Conservation (phyloP, 2,888 invertebrate genomes). For the Sminthurinus aureus region DNA sequence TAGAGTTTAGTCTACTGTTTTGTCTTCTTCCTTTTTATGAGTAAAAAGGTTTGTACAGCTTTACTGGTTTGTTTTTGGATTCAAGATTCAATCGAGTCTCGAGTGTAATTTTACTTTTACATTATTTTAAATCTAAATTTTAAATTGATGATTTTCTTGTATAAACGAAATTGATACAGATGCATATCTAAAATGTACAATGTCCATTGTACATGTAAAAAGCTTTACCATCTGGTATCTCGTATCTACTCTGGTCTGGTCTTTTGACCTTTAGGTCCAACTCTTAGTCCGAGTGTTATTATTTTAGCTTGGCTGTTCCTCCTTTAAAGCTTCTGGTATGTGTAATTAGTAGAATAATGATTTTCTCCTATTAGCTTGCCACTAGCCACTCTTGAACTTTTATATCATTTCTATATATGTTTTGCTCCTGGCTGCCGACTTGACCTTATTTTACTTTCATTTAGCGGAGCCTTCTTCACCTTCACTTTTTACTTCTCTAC, state of each 20-base stretch:
- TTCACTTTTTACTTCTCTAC: background rate
- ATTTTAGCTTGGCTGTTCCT: conserved; percentile 22
- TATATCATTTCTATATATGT: background rate
- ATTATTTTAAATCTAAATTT: too few relatives aligned
- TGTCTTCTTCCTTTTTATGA: background rate
- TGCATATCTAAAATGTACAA: too few relatives aligned
- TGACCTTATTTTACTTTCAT: background rate
- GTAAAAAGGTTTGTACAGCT: background rate
- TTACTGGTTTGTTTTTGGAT: background rate
- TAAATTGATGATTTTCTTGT: background rate
- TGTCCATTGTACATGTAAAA: too few relatives aligned
- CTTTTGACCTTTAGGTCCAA: conserved; percentile 25
- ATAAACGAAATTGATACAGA: background rate
- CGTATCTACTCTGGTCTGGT: too few relatives aligned
- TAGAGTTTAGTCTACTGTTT: background rate
- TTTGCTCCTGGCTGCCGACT: background rate
- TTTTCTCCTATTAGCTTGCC: background rate
- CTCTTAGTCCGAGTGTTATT: conserved; percentile 5
- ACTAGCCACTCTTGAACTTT: background rate
- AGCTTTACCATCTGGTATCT: background rate
- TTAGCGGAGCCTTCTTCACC: background rate
- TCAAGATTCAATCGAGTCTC: too few relatives aligned
- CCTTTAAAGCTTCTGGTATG: background rate
- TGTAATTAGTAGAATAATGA: background rate
- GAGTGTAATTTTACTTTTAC: too few relatives aligned